Evolutionary conservation across 2,888 invertebrate species (phyloP), one percentile per base, ranked within the genome.

Genomic region (Nomada fucata): DNA sequence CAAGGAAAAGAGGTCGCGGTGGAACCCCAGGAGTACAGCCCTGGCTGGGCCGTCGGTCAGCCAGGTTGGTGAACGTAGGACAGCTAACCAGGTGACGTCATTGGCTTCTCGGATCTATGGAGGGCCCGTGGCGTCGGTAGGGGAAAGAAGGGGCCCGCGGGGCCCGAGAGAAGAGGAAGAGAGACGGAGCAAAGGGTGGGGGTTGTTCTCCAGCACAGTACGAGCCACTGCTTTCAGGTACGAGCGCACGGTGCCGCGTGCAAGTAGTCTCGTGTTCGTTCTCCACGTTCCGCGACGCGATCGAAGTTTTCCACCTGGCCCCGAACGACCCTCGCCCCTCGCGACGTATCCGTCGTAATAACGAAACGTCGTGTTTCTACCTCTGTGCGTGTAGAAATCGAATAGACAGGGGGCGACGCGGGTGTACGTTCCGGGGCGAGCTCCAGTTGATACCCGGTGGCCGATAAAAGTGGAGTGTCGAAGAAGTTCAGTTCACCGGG

Each of bases 221-320:
- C 89, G 86, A 91, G 92, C 89, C 89, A 90, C 89, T 90, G 90
- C 88, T 90, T 88, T 90, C 91, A 91, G 92, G 92, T 92, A 92
- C 91, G 91, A 91, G 88, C 90, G 89, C 89, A 89, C 89, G 89
- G 89, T 88, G 90, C 90, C 89, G 89, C 89, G 90, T 89, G 88
- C 91, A 89, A 90, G 91, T 91, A 91, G 86, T 88, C 83, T 82
- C 71, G 70, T 79, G 83, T 74, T 81, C 89, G 81, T 87, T 77
- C 84, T 80, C 76, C 79, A 82, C 80, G 79, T 85, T 83, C 63
- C 65, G 67, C 84, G 72, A 61, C 79, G 72, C 83, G 59, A 53
- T 72, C 80, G 68, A 50, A 71, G 64, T 65, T 59, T 79, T 76
- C 20, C 79, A 42, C 65, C 67, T 55, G 53, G 52, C 36, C 18